phyloP scores from a whole-genome alignment of 53 echinoderm and acorn worm genomes.

The Antedon mediterranea region DNA sequence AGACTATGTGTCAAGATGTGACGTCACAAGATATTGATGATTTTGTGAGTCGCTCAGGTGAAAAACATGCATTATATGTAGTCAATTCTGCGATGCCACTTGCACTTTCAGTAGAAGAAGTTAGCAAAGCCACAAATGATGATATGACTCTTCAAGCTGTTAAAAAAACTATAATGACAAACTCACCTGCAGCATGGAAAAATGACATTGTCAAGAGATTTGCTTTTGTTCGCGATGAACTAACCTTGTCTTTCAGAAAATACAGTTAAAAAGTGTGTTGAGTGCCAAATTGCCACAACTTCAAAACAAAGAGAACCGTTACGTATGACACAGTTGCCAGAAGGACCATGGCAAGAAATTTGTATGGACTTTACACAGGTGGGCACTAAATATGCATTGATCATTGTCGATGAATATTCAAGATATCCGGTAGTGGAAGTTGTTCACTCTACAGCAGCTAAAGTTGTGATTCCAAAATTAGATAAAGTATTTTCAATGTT shows the following conservation, averaged over 20 bases:
- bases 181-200: not conserved
- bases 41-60: too few relatives aligned
- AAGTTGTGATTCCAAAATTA: not conserved
- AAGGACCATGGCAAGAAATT: not conserved
- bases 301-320: not conserved
- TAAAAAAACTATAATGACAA: too few relatives aligned
- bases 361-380: not conserved
- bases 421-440: not conserved
- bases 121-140: too few relatives aligned
- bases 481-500: not conserved
- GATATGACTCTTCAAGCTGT: too few relatives aligned
- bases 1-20: too few relatives aligned
- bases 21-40: too few relatives aligned
- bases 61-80: too few relatives aligned
- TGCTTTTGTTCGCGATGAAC: too few relatives aligned
- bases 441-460: not conserved
- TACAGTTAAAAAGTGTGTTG: not conserved
- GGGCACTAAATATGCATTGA: not conserved
- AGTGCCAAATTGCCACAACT: not conserved
- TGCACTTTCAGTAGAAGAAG: too few relatives aligned
- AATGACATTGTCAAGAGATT: not conserved
- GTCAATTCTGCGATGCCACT: too few relatives aligned
- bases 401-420: not conserved
- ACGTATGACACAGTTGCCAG: not conserved
- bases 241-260: not conserved